A percentile compares a stretch with the other conserved stretches of the same genome.
Conservation (phyloP, 1,140 invertebrate genomes). For the Mactra quadrangularis region DNA sequence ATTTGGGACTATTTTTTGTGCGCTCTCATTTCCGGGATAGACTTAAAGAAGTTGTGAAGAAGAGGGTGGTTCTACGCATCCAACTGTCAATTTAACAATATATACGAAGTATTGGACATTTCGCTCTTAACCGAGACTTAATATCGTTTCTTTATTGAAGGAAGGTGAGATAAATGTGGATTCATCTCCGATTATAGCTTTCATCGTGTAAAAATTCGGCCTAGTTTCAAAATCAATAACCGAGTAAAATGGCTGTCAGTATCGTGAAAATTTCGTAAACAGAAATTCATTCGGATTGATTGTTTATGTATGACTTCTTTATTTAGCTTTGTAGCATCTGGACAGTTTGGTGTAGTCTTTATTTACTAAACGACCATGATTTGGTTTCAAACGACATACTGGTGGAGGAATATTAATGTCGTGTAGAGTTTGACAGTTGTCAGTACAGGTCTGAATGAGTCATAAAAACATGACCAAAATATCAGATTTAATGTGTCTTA, state of each 20-base stretch:
- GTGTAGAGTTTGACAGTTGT: too few species aligned
- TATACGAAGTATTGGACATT: not conserved
- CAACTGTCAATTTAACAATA: conserved; percentile 49
- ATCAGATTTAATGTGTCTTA: too few species aligned
- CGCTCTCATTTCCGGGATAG: conserved; percentile 36
- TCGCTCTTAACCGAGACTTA: not conserved
- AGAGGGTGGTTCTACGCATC: conserved; percentile 68
- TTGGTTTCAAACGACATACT: too few species aligned
- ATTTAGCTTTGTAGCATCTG: too few species aligned
- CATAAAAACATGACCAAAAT: conserved; percentile 1
- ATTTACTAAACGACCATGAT: too few species aligned
- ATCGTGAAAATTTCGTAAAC: not conserved
- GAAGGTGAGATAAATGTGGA: not conserved
- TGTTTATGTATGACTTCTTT: too few species aligned
- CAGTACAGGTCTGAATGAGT: not conserved
- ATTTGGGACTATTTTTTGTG: conserved; percentile 32
- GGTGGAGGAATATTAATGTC: too few species aligned
- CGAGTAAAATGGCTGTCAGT: conserved; percentile 29
- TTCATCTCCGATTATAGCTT: not conserved
- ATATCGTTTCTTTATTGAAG: not conserved
- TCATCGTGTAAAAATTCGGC: not conserved
- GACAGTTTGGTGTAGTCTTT: too few species aligned
- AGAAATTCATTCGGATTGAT: too few species aligned
- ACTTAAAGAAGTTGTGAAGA: conserved; percentile 42
- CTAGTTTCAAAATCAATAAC: conserved; percentile 17